Percentiles rank a stretch among this genome's conserved stretches.
Evolutionary conservation across 2,797 vertebrate species (phyloP).

Genomic region (Poecile montanus): DNA sequence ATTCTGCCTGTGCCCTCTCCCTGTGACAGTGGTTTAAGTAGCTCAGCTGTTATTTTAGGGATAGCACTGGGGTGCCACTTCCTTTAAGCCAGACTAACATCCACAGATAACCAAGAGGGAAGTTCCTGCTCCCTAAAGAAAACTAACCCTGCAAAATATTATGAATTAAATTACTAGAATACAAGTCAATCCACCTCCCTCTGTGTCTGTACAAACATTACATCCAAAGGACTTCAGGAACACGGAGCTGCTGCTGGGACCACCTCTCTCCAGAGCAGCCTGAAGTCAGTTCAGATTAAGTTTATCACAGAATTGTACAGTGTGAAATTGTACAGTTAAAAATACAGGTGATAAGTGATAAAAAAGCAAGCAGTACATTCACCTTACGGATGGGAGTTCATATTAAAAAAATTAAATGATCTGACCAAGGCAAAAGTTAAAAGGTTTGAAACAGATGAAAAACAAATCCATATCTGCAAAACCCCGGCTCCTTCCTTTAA

Average conservation of each 20-base stretch:
- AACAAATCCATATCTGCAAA: neutral
- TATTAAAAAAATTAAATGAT: neutral
- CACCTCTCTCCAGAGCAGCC: neutral
- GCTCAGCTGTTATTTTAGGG: neutral
- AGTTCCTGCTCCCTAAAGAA: neutral
- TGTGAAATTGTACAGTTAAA: neutral
- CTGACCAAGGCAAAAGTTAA: neutral
- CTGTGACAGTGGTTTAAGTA: neutral
- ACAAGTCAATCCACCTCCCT: neutral
- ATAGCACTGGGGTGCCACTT: neutral
- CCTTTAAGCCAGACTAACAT: neutral
- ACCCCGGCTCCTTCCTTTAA: neutral
- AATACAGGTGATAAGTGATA: neutral
- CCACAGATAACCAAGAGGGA: neutral
- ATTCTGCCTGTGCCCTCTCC: neutral
- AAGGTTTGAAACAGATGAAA: neutral
- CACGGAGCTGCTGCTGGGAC: neutral
- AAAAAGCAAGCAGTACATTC: neutral
- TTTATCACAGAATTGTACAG: neutral
- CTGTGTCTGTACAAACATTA: neutral
- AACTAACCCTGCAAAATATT: neutral
- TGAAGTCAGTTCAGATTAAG: neutral
- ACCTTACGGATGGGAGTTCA: neutral
- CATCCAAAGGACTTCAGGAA: neutral
- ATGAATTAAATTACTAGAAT: neutral